These are phyloP conservation scores for Shargacucullia verbasci DNA, from an alignment of 2,888 invertebrate genomes.

Conservation along the genomic window DNA sequence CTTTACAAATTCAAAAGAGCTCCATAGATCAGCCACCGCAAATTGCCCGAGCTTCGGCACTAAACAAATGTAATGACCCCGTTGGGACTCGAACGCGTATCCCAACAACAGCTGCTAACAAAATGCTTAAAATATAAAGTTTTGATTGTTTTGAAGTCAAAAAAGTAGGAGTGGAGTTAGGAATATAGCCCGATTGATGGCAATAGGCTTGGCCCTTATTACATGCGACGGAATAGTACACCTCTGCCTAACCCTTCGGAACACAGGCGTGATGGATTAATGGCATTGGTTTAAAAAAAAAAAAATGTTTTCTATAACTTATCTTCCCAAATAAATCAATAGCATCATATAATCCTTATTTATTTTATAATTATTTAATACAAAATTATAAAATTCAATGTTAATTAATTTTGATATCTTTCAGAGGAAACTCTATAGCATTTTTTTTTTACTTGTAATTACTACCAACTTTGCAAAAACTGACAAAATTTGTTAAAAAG, in stretches of 20 bases:
- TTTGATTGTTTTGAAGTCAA: constrained; percentile 41
- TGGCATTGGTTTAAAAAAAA: no score
- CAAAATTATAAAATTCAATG: no score
- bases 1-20: constrained; percentile 12
- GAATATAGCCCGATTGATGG: no score
- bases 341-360: no score
- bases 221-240: no score
- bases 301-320: no score
- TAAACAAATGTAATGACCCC: constrained; percentile 53
- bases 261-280: no score
- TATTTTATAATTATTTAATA: no score
- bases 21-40: constrained; percentile 39
- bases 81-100: constrained; percentile 42
- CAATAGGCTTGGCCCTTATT: no score
- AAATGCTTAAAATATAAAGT: constrained; percentile 53
- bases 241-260: no score
- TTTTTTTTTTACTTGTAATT: constrained; percentile 38
- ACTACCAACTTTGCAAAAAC: constrained; percentile 43
- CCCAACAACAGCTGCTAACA: constrained; percentile 32
- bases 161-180: constrained; percentile 6
- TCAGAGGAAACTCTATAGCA: constrained; percentile 9
- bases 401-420: constrained; percentile 23
- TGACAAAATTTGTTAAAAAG: constrained; percentile 44
- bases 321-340: no score
- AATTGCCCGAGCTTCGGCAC: constrained; percentile 33